Conservation (phyloP, 2,888 invertebrate species). For the Clistopyga incitator region DNA sequence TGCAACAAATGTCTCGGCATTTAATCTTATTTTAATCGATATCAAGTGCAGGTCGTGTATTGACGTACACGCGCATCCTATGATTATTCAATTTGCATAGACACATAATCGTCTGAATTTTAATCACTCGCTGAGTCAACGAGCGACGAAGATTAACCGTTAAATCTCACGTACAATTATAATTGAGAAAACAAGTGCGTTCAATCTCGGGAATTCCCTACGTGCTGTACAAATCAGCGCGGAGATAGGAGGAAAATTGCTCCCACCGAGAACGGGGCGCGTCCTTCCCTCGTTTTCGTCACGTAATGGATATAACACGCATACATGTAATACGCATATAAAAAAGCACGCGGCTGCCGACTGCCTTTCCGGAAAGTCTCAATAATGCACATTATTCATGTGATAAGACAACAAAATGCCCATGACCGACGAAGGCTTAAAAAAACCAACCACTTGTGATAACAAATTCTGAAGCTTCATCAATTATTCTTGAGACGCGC, state of each 20-base stretch:
- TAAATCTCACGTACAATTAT: slow-evolving; percentile 2
- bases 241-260: slow-evolving; percentile 20
- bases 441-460: slow-evolving; percentile 3
- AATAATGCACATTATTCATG: slow-evolving; percentile 4
- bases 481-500: background rate
- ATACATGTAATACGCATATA: background rate
- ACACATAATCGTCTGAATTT: background rate
- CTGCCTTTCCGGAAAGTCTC: background rate
- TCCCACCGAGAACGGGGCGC: background rate
- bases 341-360: background rate
- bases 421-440: background rate
- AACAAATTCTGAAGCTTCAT: slow-evolving; percentile 2
- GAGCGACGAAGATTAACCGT: background rate
- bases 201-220: slow-evolving; percentile 33
- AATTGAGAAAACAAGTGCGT: slow-evolving; percentile 19
- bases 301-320: slow-evolving; percentile 5
- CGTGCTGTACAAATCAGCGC: background rate
- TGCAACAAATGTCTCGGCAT: background rate
- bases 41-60: background rate
- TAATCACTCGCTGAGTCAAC: slow-evolving; percentile 2
- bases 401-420: slow-evolving; percentile 13
- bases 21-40: background rate
- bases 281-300: slow-evolving; percentile 19
- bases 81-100: background rate
- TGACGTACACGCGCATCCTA: background rate